Evolutionary conservation across 2,113 vertebrate species (phyloP).

Genomic region (Candoia aspera): DNA sequence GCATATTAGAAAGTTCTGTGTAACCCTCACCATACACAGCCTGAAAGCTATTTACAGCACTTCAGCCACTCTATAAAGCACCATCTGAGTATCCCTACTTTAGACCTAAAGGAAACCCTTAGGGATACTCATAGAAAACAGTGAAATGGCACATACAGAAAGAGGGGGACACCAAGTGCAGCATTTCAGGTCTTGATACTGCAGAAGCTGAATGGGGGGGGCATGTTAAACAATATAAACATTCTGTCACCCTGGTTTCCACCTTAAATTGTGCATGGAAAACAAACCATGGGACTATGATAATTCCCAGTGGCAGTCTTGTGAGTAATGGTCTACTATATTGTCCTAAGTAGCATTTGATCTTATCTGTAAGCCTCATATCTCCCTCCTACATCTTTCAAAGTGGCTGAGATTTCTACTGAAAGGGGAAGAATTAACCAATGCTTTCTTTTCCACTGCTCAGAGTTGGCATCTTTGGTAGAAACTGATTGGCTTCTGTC

Average conservation of each 20-base stretch:
- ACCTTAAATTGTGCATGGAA: background rate
- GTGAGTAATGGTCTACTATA: background rate
- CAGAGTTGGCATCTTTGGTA: background rate
- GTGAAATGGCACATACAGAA: background rate
- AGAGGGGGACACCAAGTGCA: background rate
- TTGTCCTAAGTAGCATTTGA: background rate
- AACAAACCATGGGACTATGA: background rate
- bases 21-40: too few relatives aligned
- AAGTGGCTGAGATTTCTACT: constrained; percentile 23
- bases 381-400: background rate
- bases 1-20: too few relatives aligned
- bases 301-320: background rate
- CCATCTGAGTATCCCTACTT: background rate
- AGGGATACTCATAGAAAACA: background rate
- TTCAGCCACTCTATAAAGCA: background rate
- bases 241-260: background rate
- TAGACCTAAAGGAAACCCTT: background rate
- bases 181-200: background rate
- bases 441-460: constrained; percentile 11
- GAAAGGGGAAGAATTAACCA: constrained; percentile 20
- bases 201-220: background rate
- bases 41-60: background rate
- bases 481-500: background rate
- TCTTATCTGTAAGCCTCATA: constrained; percentile 1
- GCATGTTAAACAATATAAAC: background rate